A percentile compares a stretch with the other conserved stretches of the same genome.
phyloP scores from a whole-genome alignment of 2,113 vertebrate species.

The Oryzias celebensis region DNA sequence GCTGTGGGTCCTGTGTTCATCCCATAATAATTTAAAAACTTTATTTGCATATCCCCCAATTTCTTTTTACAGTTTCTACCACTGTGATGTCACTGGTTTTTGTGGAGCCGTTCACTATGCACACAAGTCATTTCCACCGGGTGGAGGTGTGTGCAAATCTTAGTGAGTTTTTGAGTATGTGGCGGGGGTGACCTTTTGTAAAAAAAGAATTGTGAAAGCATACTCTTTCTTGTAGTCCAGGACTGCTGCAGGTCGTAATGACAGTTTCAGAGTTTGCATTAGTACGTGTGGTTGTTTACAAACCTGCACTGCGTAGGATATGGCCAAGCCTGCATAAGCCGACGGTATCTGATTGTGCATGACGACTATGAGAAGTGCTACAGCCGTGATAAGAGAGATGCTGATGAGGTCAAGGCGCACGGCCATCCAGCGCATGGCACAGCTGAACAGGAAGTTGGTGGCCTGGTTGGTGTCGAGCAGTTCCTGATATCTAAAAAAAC shows the following conservation, averaged over 20 bases:
- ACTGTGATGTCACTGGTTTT: too few relatives aligned
- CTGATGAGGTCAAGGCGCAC: constrained; percentile 83
- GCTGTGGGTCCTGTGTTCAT: too few relatives aligned
- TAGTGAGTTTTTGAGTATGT: too few relatives aligned
- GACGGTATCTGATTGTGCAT: constrained; percentile 81
- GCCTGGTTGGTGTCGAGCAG: constrained; percentile 82
- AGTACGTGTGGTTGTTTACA: constrained; percentile 8
- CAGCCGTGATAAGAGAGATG: constrained; percentile 76
- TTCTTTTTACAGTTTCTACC: too few relatives aligned
- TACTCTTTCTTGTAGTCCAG: too few relatives aligned
- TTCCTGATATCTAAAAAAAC: constrained; percentile 74
- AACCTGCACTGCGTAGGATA: constrained; percentile 83
- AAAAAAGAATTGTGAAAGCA: too few relatives aligned
- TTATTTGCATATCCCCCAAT: too few relatives aligned
- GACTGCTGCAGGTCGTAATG: not conserved
- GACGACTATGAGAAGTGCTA: constrained; percentile 79
- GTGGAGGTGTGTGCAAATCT: too few relatives aligned
- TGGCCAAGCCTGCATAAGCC: constrained; percentile 81
- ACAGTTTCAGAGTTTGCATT: not conserved
- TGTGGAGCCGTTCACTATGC: too few relatives aligned
- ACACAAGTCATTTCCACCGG: too few relatives aligned
- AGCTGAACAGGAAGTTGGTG: constrained; percentile 81
- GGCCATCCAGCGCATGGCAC: constrained; percentile 81
- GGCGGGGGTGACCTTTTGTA: too few relatives aligned
- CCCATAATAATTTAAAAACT: too few relatives aligned